Base-by-base conservation (phyloP, 2,888 invertebrate genomes). In the Spicauda simplicius region DNA sequence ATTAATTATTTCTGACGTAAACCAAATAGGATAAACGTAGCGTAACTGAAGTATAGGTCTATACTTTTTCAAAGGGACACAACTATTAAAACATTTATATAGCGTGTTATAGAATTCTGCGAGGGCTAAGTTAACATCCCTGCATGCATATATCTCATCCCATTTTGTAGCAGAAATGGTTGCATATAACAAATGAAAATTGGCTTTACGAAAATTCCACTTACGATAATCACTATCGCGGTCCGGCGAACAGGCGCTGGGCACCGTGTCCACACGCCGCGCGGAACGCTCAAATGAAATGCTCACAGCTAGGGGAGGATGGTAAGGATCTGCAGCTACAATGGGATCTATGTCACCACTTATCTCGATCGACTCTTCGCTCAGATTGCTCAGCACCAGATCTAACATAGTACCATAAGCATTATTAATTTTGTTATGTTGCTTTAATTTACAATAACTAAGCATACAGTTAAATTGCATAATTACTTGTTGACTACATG, bases 401-500 rank as follows among this genome's bases (percentile, higher is more conserved):
- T 60, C 50, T 12, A 60, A 60, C 50, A 60, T 60, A 30, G 1
- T 12, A 11, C 60, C 50, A 33, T 25, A 48, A 25, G 20, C 25
- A 59, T 59, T 59, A 25, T 8, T 48, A 50, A 59, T n/a, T 25
- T 1, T 25, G n/a, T 59, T 59, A 30, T 59, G 30, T 50, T 59
- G 59, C 12, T 59, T 59, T n/a, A 59, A 10, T 1, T 50, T 59
- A 50, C 59, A 59, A 16, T 59, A 59, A 2, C 10, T 16, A 10
- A 59, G 10, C 59, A 59, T 48, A 50, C 18, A 50, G 16, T 59
- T 48, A 59, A 16, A 59, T 59, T 59, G 59, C 11, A 59, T 1
- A 6, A 45, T 16, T 2, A 50, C 50, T 19, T 25, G 48, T 16
- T 59, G 59, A n/a, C 30, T 50, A 52, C 60, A 50, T 6, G 60